phyloP scores from a whole-genome alignment of 2,888 invertebrate species.

The Agrochola litura region DNA sequence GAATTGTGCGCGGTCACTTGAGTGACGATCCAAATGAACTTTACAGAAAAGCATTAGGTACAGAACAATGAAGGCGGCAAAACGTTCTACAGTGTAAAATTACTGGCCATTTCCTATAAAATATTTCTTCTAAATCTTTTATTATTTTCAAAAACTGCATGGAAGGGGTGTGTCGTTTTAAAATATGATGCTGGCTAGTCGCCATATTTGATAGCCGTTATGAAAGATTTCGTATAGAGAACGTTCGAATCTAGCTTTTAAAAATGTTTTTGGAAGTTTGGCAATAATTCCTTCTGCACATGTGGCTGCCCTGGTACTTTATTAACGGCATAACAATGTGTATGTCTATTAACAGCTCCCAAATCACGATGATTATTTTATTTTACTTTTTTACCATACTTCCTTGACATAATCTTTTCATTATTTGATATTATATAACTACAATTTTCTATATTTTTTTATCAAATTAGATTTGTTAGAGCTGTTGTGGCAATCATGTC shows the following conservation, averaged over 20 bases:
- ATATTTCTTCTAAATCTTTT: slow-evolving; percentile 22
- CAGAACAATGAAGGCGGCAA: too few relatives aligned
- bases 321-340: too few relatives aligned
- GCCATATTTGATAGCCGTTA: slow-evolving; percentile 49
- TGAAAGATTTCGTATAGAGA: slow-evolving; percentile 1
- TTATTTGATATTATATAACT: too few relatives aligned
- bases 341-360: too few relatives aligned
- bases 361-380: too few relatives aligned
- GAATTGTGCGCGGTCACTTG: not conserved
- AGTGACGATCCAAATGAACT: not conserved
- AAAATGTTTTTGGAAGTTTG: slow-evolving; percentile 4
- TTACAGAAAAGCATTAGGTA: not conserved
- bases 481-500: too few relatives aligned
- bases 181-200: slow-evolving; percentile 45
- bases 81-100: not conserved
- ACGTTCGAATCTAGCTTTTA: not conserved
- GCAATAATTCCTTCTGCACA: too few relatives aligned
- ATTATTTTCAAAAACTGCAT: slow-evolving; percentile 25
- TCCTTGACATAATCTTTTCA: too few relatives aligned
- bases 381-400: too few relatives aligned
- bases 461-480: too few relatives aligned
- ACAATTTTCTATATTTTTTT: too few relatives aligned
- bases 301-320: too few relatives aligned
- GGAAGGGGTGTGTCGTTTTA: not conserved
- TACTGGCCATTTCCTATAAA: not conserved